phyloP scores from a whole-genome alignment of 2,888 invertebrate genomes.

The Zygothrica quintamaculata region DNA sequence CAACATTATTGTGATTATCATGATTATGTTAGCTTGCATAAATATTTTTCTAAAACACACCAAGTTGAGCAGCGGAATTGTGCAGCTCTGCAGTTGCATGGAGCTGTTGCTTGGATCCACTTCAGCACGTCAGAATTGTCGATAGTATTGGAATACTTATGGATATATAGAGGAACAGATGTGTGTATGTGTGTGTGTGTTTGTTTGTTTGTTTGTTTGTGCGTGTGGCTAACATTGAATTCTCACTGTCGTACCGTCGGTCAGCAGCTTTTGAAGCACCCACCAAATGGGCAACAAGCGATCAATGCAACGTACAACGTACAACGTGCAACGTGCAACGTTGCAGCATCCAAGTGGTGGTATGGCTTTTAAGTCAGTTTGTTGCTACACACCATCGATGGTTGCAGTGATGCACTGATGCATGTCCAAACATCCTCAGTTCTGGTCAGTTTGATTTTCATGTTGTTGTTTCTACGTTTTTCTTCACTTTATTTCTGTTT shows the following conservation, averaged over 20 bases:
- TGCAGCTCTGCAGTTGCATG: slow-evolving; percentile 33
- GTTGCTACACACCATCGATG: slow-evolving; percentile 17
- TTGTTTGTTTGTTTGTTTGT: too few species aligned
- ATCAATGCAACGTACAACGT: slow-evolving; percentile 21
- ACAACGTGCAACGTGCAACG: slow-evolving; percentile 21
- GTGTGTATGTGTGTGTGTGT: too few species aligned
- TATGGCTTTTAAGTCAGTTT: slow-evolving; percentile 58
- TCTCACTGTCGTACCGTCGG: slow-evolving; percentile 41
- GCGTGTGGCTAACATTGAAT: slow-evolving; percentile 37
- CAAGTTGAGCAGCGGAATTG: slow-evolving; percentile 39
- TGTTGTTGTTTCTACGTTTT: slow-evolving; percentile 45
- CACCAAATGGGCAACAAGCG: slow-evolving; percentile 50
- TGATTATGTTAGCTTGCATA: slow-evolving; percentile 64
- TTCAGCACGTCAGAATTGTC: slow-evolving; percentile 65
- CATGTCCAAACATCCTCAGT: slow-evolving; percentile 79
- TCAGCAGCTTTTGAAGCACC: slow-evolving; percentile 73
- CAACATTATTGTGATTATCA: slow-evolving; percentile 26
- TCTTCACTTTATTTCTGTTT: slow-evolving; percentile 71
- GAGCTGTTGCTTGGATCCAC: slow-evolving; percentile 52
- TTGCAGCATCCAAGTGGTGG: slow-evolving; percentile 52
- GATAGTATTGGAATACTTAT: slow-evolving; percentile 47
- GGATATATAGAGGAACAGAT: too few species aligned
- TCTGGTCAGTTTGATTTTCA: slow-evolving; percentile 74
- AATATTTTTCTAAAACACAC: slow-evolving; percentile 69
- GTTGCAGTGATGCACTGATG: slow-evolving; percentile 64